Percentiles rank a stretch among this genome's conserved stretches.
Evolutionary conservation across 2,113 vertebrate genomes (phyloP).

Genomic region (Anguilla japonica): DNA sequence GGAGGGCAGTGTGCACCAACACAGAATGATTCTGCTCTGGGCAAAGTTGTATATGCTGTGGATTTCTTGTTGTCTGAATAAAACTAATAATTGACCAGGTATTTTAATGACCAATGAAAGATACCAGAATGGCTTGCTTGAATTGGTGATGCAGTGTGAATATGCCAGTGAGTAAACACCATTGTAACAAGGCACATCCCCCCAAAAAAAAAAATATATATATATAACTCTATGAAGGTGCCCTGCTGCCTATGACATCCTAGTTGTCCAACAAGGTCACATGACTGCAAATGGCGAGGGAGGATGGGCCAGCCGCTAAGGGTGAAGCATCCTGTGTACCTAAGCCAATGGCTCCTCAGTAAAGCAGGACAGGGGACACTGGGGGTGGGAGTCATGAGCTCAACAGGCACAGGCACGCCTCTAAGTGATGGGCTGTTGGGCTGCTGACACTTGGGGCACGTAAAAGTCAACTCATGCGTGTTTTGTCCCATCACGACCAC

Average conservation of each 20-base stretch:
- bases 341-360: conserved; percentile 53
- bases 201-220: not conserved
- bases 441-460: conserved; percentile 71
- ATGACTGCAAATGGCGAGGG: not conserved
- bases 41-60: not conserved
- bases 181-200: not conserved
- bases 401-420: conserved; percentile 34
- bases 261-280: not conserved
- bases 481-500: conserved; percentile 61
- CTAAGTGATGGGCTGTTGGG: conserved; percentile 49
- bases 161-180: not conserved
- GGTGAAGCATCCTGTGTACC: conserved; percentile 49
- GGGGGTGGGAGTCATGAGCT: conserved; percentile 39
- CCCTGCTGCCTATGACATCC: not conserved
- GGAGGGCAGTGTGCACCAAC: conserved; percentile 47
- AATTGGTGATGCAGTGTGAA: not conserved
- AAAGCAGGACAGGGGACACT: conserved; percentile 53
- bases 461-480: conserved; percentile 67
- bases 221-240: not conserved
- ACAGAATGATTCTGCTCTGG: not conserved
- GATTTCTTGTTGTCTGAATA: too few species aligned
- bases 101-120: too few species aligned
- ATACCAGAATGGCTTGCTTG: too few species aligned
- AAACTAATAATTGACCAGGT: too few species aligned
- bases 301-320: not conserved